phyloP scores from a whole-genome alignment of 1,140 invertebrate genomes.

The Anagrus nilaparvatae region DNA sequence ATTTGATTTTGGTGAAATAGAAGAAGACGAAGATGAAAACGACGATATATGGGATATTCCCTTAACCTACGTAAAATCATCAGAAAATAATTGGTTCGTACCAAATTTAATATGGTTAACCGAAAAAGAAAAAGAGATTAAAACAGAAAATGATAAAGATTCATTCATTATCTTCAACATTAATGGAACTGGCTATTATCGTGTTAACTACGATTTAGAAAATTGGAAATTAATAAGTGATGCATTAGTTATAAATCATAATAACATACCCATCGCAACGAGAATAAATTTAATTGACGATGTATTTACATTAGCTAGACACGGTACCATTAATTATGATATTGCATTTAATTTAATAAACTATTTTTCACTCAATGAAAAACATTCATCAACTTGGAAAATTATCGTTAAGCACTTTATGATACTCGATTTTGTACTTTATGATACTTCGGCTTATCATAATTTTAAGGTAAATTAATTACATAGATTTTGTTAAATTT shows the following conservation, averaged over 20 bases:
- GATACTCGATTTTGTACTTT: slow-evolving; percentile 34
- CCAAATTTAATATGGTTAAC: slow-evolving; percentile 32
- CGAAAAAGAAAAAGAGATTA: slow-evolving; percentile 21
- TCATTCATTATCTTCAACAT: slow-evolving; percentile 49
- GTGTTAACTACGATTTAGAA: slow-evolving; percentile 52
- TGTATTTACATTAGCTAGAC: slow-evolving; percentile 42
- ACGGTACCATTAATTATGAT: slow-evolving; percentile 47
- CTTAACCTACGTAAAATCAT: slow-evolving; percentile 39
- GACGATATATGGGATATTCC: slow-evolving; percentile 43
- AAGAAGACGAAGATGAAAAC: not conserved
- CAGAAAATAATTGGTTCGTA: slow-evolving; percentile 21
- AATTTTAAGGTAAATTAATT: slow-evolving; percentile 30
- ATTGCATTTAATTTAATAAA: slow-evolving; percentile 50
- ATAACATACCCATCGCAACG: slow-evolving; percentile 42
- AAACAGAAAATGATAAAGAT: slow-evolving; percentile 15
- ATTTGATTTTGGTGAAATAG: slow-evolving; percentile 19
- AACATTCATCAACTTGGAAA: slow-evolving; percentile 51
- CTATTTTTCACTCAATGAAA: slow-evolving; percentile 49
- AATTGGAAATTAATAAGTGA: slow-evolving; percentile 49
- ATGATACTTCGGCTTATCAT: slow-evolving; percentile 24
- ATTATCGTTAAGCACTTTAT: slow-evolving; percentile 41
- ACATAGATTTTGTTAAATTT: too few species aligned
- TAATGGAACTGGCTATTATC: slow-evolving; percentile 47
- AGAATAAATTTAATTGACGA: slow-evolving; percentile 53
- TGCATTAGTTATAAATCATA: slow-evolving; percentile 36